A percentile compares a stretch with the other conserved stretches of the same genome.
phyloP scores from a whole-genome alignment of 2,888 invertebrate species.

The Pyrrhosoma nymphula region DNA sequence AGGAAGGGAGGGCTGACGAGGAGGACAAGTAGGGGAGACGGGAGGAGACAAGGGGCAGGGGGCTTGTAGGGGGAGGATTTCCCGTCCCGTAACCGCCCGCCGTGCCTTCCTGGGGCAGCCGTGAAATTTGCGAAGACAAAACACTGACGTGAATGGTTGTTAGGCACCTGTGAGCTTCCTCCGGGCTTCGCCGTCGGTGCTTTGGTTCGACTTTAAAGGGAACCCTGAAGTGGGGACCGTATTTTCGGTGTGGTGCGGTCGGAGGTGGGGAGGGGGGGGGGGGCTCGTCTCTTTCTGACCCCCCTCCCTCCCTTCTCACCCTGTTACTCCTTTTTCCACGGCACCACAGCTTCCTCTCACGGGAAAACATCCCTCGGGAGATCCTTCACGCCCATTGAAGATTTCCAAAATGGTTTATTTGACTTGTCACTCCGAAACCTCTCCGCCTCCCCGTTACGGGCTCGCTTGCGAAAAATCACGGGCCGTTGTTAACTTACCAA shows the following conservation, averaged over 20 bases:
- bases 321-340: neutral
- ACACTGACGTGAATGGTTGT: slow-evolving; percentile 14
- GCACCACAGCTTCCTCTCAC: neutral
- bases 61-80: neutral
- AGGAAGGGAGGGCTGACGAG: neutral
- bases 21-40: neutral
- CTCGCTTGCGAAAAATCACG: neutral
- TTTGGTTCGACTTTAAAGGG: slow-evolving; percentile 4
- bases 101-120: neutral
- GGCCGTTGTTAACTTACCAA: too few species aligned
- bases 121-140: slow-evolving; percentile 66
- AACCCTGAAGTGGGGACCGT: neutral
- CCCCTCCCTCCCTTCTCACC: neutral
- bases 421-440: neutral
- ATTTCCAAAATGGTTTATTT: neutral
- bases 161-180: slow-evolving; percentile 46
- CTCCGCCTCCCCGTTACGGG: too few species aligned
- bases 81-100: neutral
- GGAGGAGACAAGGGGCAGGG: neutral
- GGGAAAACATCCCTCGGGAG: neutral
- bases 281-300: neutral
- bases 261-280: neutral
- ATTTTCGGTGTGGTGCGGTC: neutral
- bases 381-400: slow-evolving; percentile 11
- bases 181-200: neutral